Evolutionary conservation across 2,797 vertebrate species (phyloP), one percentile per base, ranked within the genome.

Genomic region (Rhynchotus rufescens): DNA sequence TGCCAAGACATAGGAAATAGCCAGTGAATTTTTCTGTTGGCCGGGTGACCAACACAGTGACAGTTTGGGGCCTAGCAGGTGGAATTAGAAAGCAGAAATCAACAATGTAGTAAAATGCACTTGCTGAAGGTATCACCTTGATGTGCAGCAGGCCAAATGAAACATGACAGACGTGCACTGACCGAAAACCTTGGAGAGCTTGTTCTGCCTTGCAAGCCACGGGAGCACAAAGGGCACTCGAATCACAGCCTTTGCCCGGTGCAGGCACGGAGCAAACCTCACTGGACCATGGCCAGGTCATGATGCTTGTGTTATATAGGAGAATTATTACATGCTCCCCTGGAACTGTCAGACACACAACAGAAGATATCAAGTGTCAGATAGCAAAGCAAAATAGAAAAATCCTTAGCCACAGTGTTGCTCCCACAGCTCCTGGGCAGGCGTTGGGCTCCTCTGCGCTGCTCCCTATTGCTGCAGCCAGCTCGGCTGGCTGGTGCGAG

Each of bases 101-200:
- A 71, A 80, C 89, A 94, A 96, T 40, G 30, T 84, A 83, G 79
- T 66, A 88, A 90, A 96, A 78, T 38, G 40, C 80, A 51, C 72
- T 80, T 82, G 88, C 87, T 12, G 6, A 87, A 88, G 61, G 69
- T 91, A 88, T 93, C 60, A 1, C n/a, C 62, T 91, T 93, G 91
- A 93, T 42, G 13, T 36, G 57, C 72, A 84, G 76, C 56, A 84
- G 76, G 52, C 38, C 81, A 92, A 90, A 94, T 79, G 75, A 93
- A 93, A 95, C 56, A 57, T 73, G 92, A 96, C 94, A 96, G 92
- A 71, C 84, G 86, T 40, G 78, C 92, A 90, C 61, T 94, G 91
- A 96, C 75, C 34, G 71, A 82, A 86, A 95, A 93, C 68, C 72
- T 80, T 68, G 40, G 40, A 73, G 96, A 68, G 47, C 34, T 40